A percentile compares a stretch with the other conserved stretches of the same genome.
Evolutionary conservation across 2,888 invertebrate species (phyloP).

Genomic region (Hypena proboscidalis): DNA sequence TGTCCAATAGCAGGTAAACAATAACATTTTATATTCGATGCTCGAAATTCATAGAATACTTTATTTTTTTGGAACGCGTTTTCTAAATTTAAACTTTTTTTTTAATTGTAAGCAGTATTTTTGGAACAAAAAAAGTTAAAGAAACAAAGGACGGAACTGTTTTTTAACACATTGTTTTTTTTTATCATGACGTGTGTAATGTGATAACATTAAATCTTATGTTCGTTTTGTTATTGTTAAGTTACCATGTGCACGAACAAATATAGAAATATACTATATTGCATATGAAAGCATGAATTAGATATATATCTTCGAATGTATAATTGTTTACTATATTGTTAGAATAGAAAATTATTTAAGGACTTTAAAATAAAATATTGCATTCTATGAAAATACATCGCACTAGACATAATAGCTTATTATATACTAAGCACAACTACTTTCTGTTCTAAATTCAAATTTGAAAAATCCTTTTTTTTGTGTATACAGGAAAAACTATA

Average conservation of each 20-base stretch:
- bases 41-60: slow-evolving; percentile 50
- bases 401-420: slow-evolving; percentile 29
- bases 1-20: slow-evolving; percentile 80
- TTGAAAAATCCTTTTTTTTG: too few species aligned
- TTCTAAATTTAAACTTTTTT: slow-evolving; percentile 14
- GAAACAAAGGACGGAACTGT: too few species aligned
- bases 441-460: too few species aligned
- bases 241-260: slow-evolving; percentile 6
- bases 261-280: neutral
- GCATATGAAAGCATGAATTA: slow-evolving; percentile 12
- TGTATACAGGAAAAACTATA: too few species aligned
- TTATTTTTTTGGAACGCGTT: slow-evolving; percentile 31
- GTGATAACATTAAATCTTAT: slow-evolving; percentile 6
- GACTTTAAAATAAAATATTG: slow-evolving; percentile 47
- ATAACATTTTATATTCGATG: slow-evolving; percentile 38
- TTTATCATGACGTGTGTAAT: neutral
- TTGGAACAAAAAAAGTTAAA: neutral
- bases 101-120: neutral
- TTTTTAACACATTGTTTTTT: neutral
- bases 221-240: slow-evolving; percentile 2
- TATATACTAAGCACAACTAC: too few species aligned
- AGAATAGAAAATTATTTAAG: neutral
- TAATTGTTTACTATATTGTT: slow-evolving; percentile 1
- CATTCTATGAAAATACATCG: slow-evolving; percentile 59
- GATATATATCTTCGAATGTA: neutral